A percentile compares a stretch with the other conserved stretches of the same genome.
These are phyloP conservation scores for Argyresthia goedartella DNA, from an alignment of 2,888 invertebrate genomes.

Conservation along the genomic window DNA sequence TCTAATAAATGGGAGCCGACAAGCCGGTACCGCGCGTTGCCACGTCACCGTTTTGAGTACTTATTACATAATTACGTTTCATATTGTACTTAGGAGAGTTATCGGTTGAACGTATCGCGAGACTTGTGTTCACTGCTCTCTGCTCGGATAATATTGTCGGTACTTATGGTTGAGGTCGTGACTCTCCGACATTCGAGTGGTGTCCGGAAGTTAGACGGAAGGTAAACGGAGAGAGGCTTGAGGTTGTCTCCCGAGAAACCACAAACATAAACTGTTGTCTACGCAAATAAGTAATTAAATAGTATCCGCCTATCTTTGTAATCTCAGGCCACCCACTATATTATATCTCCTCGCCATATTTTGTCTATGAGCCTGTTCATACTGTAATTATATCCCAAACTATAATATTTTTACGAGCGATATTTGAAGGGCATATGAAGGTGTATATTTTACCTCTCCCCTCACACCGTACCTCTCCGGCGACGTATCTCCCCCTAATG, in stretches of 20 bases:
- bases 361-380: no score
- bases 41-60: neutral
- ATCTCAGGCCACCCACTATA: no score
- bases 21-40: neutral
- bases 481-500: no score
- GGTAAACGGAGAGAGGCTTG: neutral
- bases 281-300: no score
- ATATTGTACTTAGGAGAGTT: neutral
- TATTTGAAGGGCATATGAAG: no score
- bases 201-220: neutral
- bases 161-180: neutral
- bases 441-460: no score
- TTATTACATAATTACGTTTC: neutral
- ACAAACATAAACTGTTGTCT: no score
- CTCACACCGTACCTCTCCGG: no score
- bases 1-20: constrained; percentile 15
- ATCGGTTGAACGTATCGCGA: neutral
- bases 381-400: no score
- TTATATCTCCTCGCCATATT: no score
- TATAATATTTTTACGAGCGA: no score
- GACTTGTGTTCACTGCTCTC: neutral
- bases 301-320: no score
- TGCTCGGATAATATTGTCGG: neutral
- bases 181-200: neutral
- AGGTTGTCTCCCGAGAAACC: neutral